Conservation (phyloP, 2,888 invertebrate species). For the Altica lythri region DNA sequence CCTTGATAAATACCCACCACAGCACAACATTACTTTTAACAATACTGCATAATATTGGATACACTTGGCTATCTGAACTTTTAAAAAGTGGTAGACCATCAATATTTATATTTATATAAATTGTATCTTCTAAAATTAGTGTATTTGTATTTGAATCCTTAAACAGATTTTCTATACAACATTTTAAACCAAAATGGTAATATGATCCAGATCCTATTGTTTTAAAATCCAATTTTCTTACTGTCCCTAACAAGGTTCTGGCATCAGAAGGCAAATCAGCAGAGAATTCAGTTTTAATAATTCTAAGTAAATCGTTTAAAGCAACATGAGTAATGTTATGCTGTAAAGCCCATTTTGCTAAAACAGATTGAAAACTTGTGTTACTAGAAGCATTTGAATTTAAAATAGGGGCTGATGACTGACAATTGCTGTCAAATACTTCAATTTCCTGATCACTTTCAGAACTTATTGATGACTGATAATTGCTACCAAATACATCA, state of each 20-base stretch:
- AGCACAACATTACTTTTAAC: not conserved
- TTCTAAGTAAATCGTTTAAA: slow-evolving; percentile 2
- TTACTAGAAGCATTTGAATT: too few relatives aligned
- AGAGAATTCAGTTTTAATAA: not conserved
- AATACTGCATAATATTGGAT: slow-evolving; percentile 1
- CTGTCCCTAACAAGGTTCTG: not conserved
- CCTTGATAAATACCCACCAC: slow-evolving; percentile 28
- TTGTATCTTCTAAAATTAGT: not conserved
- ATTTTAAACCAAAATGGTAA: slow-evolving; percentile 2
- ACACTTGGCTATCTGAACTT: not conserved
- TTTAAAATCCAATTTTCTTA: slow-evolving; percentile 4
- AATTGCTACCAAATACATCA: too few relatives aligned
- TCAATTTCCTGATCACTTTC: too few relatives aligned
- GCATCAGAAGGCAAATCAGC: slow-evolving; percentile 2
- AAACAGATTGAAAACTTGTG: too few relatives aligned
- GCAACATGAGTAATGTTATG: slow-evolving; percentile 9
- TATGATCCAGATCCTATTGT: slow-evolving; percentile 2
- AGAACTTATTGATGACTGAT: too few relatives aligned
- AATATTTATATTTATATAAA: not conserved
- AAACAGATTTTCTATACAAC: slow-evolving; percentile 3
- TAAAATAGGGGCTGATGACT: too few relatives aligned
- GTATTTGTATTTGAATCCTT: not conserved
- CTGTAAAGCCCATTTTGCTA: not conserved
- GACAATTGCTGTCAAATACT: too few relatives aligned
- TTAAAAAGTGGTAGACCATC: not conserved